Evolutionary conservation across 2,888 invertebrate species (phyloP).

Genomic region (Campoletis raptor): DNA sequence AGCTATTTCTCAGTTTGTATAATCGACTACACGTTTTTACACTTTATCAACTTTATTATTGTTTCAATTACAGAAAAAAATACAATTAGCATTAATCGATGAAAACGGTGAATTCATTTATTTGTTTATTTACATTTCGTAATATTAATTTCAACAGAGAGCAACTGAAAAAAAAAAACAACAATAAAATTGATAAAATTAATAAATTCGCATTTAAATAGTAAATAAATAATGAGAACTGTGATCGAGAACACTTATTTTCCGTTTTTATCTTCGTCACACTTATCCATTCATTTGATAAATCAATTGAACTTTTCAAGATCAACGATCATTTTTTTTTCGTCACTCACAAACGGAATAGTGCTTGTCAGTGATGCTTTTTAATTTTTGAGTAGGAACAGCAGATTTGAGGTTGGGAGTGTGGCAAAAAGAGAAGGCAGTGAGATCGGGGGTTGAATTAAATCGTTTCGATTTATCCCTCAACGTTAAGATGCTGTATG

Average conservation of each 20-base stretch:
- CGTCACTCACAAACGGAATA: neutral
- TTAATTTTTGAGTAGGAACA: constrained; percentile 34
- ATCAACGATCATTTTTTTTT: constrained; percentile 14
- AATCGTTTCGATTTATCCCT: constrained; percentile 34
- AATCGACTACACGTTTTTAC: neutral
- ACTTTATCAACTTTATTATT: neutral
- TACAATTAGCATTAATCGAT: neutral
- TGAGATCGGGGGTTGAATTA: constrained; percentile 40
- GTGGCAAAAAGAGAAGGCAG: constrained; percentile 28
- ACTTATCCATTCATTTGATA: neutral
- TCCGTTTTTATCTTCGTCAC: neutral
- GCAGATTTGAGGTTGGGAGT: neutral
- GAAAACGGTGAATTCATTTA: neutral
- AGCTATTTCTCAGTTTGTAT: neutral
- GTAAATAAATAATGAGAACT: neutral
- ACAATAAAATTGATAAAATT: neutral
- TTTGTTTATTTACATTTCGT: neutral
- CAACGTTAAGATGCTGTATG: constrained; percentile 16
- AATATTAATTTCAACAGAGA: neutral
- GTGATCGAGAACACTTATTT: neutral
- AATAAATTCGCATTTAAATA: neutral
- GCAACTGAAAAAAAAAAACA: too few relatives aligned
- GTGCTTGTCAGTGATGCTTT: constrained; percentile 22
- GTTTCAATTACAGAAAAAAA: neutral
- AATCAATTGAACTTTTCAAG: neutral